Evolutionary conservation across 2,888 invertebrate genomes (phyloP), one percentile per base, ranked within the genome.

Genomic region (Drosophila aldrichi): DNA sequence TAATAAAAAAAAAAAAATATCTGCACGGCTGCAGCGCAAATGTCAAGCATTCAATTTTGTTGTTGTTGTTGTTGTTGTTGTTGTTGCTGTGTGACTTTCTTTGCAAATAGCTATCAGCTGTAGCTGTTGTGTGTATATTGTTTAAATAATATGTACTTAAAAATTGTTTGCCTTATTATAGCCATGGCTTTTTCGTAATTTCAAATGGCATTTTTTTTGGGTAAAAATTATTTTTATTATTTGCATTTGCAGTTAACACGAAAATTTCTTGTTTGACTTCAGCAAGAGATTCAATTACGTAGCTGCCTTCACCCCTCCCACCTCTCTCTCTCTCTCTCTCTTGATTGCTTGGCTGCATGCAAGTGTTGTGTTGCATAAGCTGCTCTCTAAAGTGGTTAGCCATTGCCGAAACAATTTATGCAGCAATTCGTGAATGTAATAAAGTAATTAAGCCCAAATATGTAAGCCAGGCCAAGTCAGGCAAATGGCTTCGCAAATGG

Each of bases 391-490:
- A 38, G 55, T 61, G 70, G 61, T 56, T 46, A 65, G 61, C 46
- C 62, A 43, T 22, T 29, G 51, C 62, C 38, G 52, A 46, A 69
- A 69, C 68, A 73, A 75, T 76, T 72, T 72, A 65, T 76, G 76
- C 76, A 73, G 61, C 56, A 77, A 56, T 62, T 77, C 52, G 70
- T 74, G 68, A 64, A 63, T 68, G 61, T 74, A 74, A 82, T 83
- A 66, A 81, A 82, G 79, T 81, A 79, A 81, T 85, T 83, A 81
- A 79, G 67, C 52, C 72, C 52, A 77, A 70, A 70, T 67, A 74
- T 78, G 68, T 60, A n/a, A 48, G 73, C 58, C 64, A 68, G 46
- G 63, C 38, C 9, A n/a, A n/a, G n/a, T n/a, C n/a, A n/a, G 25
- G 41, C 57, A 68, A 67, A 64, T 68, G 48, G 54, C 36, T n/a